Percentiles rank a stretch among this genome's conserved stretches.
These are phyloP conservation scores for Muntiacus reevesi DNA, from an alignment of 2,113 vertebrate species.

Conservation along the genomic window DNA sequence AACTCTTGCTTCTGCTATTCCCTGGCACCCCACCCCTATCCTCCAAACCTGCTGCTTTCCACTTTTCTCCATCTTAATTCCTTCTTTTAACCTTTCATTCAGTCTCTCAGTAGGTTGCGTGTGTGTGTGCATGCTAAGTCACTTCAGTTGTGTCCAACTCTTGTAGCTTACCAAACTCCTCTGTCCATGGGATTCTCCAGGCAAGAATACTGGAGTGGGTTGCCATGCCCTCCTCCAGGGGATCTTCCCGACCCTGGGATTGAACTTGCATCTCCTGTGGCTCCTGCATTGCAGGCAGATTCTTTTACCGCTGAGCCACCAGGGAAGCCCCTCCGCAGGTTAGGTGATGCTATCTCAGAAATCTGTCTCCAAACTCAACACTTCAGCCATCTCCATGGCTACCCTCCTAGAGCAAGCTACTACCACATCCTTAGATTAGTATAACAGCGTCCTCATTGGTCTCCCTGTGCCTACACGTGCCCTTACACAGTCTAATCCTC, in stretches of 20 bases:
- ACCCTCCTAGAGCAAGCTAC: neutral
- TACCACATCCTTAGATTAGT: neutral
- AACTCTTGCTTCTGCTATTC: neutral
- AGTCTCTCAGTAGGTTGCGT: neutral
- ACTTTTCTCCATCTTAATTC: neutral
- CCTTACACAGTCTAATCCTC: neutral
- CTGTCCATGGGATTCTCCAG: neutral
- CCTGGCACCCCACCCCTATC: neutral
- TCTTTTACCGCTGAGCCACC: neutral
- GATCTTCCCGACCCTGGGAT: rapidly evolving
- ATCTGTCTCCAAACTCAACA: neutral
- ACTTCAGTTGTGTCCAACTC: neutral
- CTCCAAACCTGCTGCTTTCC: neutral
- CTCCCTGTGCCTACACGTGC: neutral
- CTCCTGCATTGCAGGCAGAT: neutral
- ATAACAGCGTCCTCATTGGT: neutral
- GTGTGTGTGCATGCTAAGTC: neutral
- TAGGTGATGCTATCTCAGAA: neutral
- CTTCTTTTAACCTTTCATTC: neutral
- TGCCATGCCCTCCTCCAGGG: neutral
- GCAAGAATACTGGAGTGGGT: neutral
- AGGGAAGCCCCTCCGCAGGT: neutral
- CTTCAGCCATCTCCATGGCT: neutral
- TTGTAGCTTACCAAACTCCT: neutral
- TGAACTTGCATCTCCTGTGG: rapidly evolving